phyloP scores from a whole-genome alignment of 2,797 vertebrate species.

The Heteromormyrus szaboi region DNA sequence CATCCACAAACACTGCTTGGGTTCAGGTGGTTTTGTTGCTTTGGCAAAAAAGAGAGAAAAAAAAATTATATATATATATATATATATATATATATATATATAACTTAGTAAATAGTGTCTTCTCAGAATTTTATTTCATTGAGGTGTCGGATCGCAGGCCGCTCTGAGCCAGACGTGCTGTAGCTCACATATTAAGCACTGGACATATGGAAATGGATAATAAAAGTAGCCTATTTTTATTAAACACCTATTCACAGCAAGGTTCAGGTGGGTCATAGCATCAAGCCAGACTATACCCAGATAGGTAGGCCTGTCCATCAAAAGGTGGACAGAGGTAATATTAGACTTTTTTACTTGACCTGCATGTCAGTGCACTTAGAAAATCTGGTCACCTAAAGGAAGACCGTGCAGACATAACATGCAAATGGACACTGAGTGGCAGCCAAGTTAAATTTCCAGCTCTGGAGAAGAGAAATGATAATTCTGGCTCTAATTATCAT shows the following conservation, averaged over 20 bases:
- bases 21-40: not conserved
- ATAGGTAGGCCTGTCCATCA: not conserved
- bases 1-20: not conserved
- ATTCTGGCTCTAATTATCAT: not conserved
- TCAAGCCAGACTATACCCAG: not conserved
- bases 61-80: too few species aligned
- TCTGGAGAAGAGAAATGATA: not conserved
- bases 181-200: too few species aligned
- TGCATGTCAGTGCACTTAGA: too few species aligned
- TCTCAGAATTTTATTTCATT: not conserved
- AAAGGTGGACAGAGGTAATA: not conserved
- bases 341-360: not conserved
- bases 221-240: not conserved
- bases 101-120: not conserved
- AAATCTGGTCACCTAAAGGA: not conserved
- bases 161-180: too few species aligned
- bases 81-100: not conserved
- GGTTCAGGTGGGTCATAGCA: not conserved
- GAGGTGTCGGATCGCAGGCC: not conserved
- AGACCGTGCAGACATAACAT: not conserved
- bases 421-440: not conserved
- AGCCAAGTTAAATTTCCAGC: not conserved
- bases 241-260: not conserved
- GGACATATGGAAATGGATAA: not conserved
- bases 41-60: too few species aligned